Evolutionary conservation across 2,888 invertebrate genomes (phyloP).

Genomic region (Cantharis rustica): DNA sequence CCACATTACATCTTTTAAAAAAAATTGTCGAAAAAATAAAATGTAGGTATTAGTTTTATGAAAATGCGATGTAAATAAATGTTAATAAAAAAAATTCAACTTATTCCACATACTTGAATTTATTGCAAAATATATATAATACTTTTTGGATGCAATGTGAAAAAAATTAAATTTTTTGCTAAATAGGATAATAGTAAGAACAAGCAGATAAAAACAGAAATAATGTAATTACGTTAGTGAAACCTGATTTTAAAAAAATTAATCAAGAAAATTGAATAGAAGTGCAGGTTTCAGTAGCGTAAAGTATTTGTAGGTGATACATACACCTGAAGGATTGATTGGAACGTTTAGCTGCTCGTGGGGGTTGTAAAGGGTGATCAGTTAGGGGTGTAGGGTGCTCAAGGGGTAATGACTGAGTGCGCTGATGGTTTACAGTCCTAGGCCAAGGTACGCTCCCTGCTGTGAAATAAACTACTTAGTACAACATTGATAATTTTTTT

Average conservation of each 20-base stretch:
- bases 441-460: constrained; percentile 50
- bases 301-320: constrained; percentile 41
- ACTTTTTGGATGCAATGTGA: background rate
- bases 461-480: constrained; percentile 38
- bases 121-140: no score
- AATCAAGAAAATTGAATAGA: background rate
- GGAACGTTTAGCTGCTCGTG: constrained; percentile 47
- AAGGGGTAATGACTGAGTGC: constrained; percentile 72
- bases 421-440: constrained; percentile 61
- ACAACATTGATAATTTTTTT: background rate
- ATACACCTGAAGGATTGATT: constrained; percentile 52
- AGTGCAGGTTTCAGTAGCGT: constrained; percentile 10
- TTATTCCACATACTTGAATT: background rate
- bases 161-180: background rate
- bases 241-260: background rate
- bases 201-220: constrained; percentile 20
- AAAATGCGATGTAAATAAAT: background rate
- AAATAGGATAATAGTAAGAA: constrained; percentile 6
- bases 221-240: constrained; percentile 5
- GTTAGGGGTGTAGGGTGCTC: constrained; percentile 48
- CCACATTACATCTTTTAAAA: background rate
- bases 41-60: background rate
- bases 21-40: background rate
- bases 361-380: constrained; percentile 43
- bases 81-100: background rate